Evolutionary conservation across 1,140 invertebrate genomes (phyloP).

Genomic region (Cotesia typhae): DNA sequence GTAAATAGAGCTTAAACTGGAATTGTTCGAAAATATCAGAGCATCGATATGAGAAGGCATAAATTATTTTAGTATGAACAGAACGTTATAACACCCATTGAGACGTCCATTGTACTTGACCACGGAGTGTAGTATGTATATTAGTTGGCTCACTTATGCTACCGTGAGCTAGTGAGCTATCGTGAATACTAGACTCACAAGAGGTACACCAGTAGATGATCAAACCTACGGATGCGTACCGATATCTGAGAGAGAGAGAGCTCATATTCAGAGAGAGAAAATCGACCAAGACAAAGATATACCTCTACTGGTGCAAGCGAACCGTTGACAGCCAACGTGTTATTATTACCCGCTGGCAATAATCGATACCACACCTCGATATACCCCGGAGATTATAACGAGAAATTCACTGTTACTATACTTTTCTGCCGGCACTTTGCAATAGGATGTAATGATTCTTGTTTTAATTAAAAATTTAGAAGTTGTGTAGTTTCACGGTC

Average conservation of each 20-base stretch:
- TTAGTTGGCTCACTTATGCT: slow-evolving; percentile 6
- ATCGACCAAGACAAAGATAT: background rate
- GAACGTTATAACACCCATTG: background rate
- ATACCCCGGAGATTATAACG: background rate
- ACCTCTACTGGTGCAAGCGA: background rate
- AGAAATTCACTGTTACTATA: background rate
- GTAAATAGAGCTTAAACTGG: no score
- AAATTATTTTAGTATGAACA: background rate
- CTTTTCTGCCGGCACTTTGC: background rate
- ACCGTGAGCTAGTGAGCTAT: slow-evolving; percentile 8
- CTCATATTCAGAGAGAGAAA: background rate
- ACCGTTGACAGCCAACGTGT: slow-evolving; percentile 22
- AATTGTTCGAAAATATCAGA: no score
- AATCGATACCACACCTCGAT: slow-evolving; percentile 18
- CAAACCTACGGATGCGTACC: slow-evolving; percentile 21
- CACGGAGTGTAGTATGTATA: background rate
- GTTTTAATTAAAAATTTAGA: no score
- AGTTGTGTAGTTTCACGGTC: no score
- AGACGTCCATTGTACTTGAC: slow-evolving; percentile 7
- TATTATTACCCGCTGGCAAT: slow-evolving; percentile 25
- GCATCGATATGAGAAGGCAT: background rate
- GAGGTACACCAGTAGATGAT: slow-evolving; percentile 8
- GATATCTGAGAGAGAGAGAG: slow-evolving; percentile 8
- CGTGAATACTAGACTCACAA: background rate
- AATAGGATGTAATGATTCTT: no score